Conservation (phyloP, 92 coral and sea anemone species). For the Galaxea fascicularis region DNA sequence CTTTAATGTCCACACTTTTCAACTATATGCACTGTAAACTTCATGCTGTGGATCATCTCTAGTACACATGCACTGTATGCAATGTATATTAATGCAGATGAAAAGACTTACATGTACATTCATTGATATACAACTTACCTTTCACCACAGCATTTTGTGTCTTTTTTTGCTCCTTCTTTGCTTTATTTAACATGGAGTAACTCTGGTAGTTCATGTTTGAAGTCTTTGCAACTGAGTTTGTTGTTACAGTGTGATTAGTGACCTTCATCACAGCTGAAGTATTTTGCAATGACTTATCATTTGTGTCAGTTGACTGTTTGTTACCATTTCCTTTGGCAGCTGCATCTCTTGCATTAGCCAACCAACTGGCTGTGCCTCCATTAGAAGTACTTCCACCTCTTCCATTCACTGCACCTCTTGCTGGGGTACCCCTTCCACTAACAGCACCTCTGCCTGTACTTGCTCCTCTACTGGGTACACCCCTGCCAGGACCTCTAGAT, state of each 20-base stretch:
- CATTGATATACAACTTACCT: too few relatives aligned
- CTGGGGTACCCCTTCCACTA: background rate
- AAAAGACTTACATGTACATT: too few relatives aligned
- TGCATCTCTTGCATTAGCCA: background rate
- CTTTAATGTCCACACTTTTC: too few relatives aligned
- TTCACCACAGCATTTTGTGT: slow-evolving; percentile 6
- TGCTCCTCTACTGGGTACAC: slow-evolving; percentile 14
- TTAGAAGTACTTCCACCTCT: slow-evolving; percentile 9
- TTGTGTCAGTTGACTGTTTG: background rate
- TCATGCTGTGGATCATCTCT: too few relatives aligned
- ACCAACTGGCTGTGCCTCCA: slow-evolving; percentile 24
- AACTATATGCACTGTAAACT: too few relatives aligned
- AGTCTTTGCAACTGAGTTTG: slow-evolving; percentile 8
- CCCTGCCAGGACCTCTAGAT: slow-evolving; percentile 23
- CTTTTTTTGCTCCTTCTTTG: slow-evolving; percentile 27
- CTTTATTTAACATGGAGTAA: background rate
- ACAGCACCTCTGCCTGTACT: background rate
- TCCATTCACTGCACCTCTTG: slow-evolving; percentile 17
- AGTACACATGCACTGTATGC: too few relatives aligned
- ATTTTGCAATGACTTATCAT: background rate
- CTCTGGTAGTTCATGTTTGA: background rate
- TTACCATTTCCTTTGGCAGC: background rate
- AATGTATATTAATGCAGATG: too few relatives aligned
- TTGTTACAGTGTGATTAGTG: background rate
- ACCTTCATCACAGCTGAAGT: background rate